phyloP scores from a whole-genome alignment of 1,140 invertebrate genomes.

The Habropoda laboriosa region DNA sequence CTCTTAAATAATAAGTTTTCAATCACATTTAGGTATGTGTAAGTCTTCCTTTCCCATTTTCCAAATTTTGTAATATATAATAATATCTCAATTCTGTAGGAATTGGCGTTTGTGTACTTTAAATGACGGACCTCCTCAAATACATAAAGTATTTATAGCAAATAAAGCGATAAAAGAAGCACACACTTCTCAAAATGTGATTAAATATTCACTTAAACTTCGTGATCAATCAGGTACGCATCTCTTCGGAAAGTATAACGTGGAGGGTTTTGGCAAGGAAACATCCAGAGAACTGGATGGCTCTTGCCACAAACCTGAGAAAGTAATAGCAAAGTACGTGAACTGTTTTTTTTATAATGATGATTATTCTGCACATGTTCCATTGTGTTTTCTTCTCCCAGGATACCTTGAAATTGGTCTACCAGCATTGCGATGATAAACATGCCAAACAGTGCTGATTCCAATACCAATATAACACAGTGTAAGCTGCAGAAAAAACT shows the following conservation, averaged over 20 bases:
- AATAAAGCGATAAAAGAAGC: constrained; percentile 12
- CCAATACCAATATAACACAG: constrained; percentile 91
- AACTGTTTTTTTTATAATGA: constrained; percentile 81
- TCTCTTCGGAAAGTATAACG: constrained; percentile 83
- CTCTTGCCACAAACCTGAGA: constrained; percentile 91
- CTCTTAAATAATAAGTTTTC: neutral
- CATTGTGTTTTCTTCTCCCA: constrained; percentile 91
- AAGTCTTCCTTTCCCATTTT: neutral
- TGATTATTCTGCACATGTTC: constrained; percentile 90
- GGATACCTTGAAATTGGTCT: constrained; percentile 93
- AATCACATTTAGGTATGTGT: neutral
- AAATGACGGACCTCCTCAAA: constrained; percentile 2
- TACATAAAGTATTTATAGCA: constrained; percentile 22
- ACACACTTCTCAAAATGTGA: neutral
- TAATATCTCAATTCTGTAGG: neutral
- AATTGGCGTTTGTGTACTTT: constrained; percentile 7
- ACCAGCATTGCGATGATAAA: constrained; percentile 95
- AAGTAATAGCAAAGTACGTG: constrained; percentile 86
- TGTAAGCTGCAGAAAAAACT: constrained; percentile 87
- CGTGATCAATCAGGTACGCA: constrained; percentile 83
- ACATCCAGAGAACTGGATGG: constrained; percentile 85
- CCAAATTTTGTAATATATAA: neutral
- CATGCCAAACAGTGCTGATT: constrained; percentile 92
- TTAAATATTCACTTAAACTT: constrained; percentile 78
- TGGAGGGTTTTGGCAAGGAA: constrained; percentile 84